Base-by-base conservation (phyloP, 2,888 invertebrate species). In the Leucania comma region DNA sequence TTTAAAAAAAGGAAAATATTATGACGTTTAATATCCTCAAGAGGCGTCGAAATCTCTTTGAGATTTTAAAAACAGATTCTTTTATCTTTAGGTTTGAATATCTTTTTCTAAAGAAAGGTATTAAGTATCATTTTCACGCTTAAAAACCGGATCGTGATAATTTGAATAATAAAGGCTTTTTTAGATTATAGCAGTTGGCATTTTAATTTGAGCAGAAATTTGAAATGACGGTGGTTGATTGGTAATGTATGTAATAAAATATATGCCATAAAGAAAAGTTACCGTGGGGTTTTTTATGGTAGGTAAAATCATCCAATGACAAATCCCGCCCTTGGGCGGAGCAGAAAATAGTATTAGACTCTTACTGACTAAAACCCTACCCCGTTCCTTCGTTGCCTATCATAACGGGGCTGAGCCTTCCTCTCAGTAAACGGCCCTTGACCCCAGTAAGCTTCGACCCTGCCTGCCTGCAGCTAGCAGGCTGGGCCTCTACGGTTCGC, bases 1-100 rank as follows among this genome's bases (percentile, higher is more conserved):
- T 65, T 68, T 54, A 64, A 73, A 83, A 66, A 81, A 56, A 77
- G 68, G 57, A 63, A 73, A 76, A 73, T 68, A 50, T 71, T 71
- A 56, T 69, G 64, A 56, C 72, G 61, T 69, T 76, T 80, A 79
- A 82, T 83, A 84, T 75, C 75, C 64, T 71, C 29, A 22, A 63
- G 72, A 62, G 68, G 66, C 66, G 72, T 42, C 35, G 53, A 75
- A 53, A 81, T 81, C 60, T 69, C 62, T 70, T 81, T 69, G 54
- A 76, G 48, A 75, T 75, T 68, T 32, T 59, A 50, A 67, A 58
- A 32, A 56, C 54, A 38, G 32, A 59, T 63, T 68, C 68, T 64
- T 79, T 70, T 68, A 60, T 48, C 29, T 71, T 74, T 65, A 62
- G 50, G 68, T 73, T 58, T 68, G 58, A 74, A 77, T 77, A 63